Percentiles rank a stretch among this genome's conserved stretches.
phyloP scores from a whole-genome alignment of 2,797 vertebrate species.

The Microchirus variegatus region DNA sequence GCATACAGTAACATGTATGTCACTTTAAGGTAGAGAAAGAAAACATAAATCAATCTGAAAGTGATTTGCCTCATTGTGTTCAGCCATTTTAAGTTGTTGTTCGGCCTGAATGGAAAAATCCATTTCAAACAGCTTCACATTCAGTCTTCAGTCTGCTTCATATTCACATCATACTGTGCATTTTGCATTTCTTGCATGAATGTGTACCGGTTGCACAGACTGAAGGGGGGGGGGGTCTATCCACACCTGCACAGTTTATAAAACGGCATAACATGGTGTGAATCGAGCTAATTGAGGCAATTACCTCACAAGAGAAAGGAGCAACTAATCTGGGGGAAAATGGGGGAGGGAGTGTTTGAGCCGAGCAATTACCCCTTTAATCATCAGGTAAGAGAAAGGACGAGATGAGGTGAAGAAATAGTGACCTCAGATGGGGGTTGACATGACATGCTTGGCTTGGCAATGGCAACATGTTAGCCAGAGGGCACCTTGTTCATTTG shows the following conservation, averaged over 20 bases:
- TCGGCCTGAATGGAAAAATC: conserved; percentile 21
- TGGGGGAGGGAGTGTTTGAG: conserved; percentile 36
- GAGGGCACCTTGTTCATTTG: neutral
- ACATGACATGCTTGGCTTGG: too few species aligned
- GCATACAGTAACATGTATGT: conserved; percentile 8
- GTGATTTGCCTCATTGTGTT: conserved; percentile 22
- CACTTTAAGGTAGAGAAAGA: conserved; percentile 11
- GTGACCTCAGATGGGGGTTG: neutral
- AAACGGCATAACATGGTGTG: neutral
- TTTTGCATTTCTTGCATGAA: conserved; percentile 10
- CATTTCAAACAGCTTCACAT: conserved; percentile 5
- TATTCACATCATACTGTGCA: neutral
- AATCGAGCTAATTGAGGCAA: conserved; percentile 31
- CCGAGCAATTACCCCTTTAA: conserved; percentile 71
- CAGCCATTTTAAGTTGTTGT: conserved; percentile 6
- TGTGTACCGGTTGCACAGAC: conserved; percentile 17
- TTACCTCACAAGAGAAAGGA: conserved; percentile 30
- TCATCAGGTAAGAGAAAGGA: conserved; percentile 63
- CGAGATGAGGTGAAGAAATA: conserved; percentile 24
- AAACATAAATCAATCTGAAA: conserved; percentile 25
- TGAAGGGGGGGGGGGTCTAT: conserved; percentile 8
- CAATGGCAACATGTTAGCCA: neutral
- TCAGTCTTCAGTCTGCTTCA: neutral
- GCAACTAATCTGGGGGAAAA: conserved; percentile 41
- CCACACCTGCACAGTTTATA: conserved; percentile 40